These are phyloP conservation scores for Phrynocephalus guinanensis DNA, from an alignment of 2,797 vertebrate genomes.

Conservation along the genomic window DNA sequence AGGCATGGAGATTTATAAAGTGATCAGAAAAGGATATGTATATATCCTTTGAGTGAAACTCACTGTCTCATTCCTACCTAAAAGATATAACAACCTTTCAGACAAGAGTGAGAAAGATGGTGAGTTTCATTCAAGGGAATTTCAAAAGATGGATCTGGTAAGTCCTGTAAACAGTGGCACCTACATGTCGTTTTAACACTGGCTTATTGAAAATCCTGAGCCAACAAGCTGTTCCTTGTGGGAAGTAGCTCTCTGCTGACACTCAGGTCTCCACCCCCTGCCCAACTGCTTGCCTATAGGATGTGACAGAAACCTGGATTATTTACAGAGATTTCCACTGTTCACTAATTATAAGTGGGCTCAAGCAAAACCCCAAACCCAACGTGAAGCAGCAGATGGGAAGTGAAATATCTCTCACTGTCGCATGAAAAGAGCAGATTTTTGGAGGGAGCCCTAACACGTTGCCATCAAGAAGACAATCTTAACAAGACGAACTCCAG, in stretches of 20 bases:
- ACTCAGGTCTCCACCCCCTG: not conserved
- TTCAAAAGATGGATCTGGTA: not conserved
- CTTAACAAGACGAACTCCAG: not conserved
- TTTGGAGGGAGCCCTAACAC: not conserved
- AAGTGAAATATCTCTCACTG: not conserved
- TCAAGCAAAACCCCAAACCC: not conserved
- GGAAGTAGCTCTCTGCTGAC: not conserved
- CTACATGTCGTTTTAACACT: not conserved
- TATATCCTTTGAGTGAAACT: too few species aligned
- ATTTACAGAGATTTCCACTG: not conserved
- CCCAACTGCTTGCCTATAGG: not conserved
- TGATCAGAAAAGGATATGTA: too few species aligned
- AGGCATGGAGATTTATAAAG: too few species aligned
- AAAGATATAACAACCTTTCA: not conserved
- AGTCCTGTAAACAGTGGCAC: not conserved
- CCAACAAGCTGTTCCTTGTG: not conserved
- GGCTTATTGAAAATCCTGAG: not conserved
- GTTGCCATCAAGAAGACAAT: not conserved
- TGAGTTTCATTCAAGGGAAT: not conserved
- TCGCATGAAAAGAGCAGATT: constrained; percentile 1
- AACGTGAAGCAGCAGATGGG: constrained; percentile 11
- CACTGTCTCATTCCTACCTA: not conserved
- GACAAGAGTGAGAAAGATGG: not conserved
- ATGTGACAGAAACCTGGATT: accelerated
- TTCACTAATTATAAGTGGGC: not conserved